Evolutionary conservation across 2,888 invertebrate genomes (phyloP).

Genomic region (Cephus pygmeus): DNA sequence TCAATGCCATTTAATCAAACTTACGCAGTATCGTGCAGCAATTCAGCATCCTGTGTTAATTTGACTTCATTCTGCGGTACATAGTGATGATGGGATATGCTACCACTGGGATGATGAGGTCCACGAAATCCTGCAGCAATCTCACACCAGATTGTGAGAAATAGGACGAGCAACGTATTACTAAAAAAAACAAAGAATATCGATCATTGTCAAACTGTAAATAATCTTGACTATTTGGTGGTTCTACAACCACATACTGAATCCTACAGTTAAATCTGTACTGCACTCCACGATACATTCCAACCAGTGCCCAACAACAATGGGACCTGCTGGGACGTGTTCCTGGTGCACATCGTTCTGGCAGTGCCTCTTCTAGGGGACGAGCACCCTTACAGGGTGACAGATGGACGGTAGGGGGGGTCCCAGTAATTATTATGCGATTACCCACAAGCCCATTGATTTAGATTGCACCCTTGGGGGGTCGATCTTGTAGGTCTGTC

Average conservation of each 20-base stretch:
- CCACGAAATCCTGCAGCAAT: constrained; percentile 66
- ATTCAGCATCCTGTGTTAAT: constrained; percentile 76
- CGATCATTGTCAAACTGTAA: no score
- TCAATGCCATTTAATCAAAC: background rate
- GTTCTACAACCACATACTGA: background rate
- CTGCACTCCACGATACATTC: constrained; percentile 1
- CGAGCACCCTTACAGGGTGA: constrained; percentile 49
- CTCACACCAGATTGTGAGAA: constrained; percentile 38
- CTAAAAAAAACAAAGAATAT: background rate
- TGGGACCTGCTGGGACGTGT: constrained; percentile 60
- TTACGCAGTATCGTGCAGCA: constrained; percentile 82
- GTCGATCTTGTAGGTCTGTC: constrained; percentile 38
- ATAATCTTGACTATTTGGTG: no score
- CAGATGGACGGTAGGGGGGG: constrained; percentile 62
- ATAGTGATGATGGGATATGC: constrained; percentile 70
- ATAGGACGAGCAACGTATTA: constrained; percentile 36
- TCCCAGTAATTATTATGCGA: constrained; percentile 65
- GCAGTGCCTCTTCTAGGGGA: constrained; percentile 40
- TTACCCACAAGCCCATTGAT: constrained; percentile 66
- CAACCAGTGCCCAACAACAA: constrained; percentile 40
- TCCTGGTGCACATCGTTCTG: constrained; percentile 47
- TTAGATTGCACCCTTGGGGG: constrained; percentile 61
- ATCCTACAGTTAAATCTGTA: background rate
- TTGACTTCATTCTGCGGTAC: constrained; percentile 71
- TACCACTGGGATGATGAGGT: constrained; percentile 74